Percentiles rank a stretch among this genome's conserved stretches.
These are phyloP conservation scores for Tenthredo scrophulariae DNA, from an alignment of 2,888 invertebrate genomes.

Conservation along the genomic window DNA sequence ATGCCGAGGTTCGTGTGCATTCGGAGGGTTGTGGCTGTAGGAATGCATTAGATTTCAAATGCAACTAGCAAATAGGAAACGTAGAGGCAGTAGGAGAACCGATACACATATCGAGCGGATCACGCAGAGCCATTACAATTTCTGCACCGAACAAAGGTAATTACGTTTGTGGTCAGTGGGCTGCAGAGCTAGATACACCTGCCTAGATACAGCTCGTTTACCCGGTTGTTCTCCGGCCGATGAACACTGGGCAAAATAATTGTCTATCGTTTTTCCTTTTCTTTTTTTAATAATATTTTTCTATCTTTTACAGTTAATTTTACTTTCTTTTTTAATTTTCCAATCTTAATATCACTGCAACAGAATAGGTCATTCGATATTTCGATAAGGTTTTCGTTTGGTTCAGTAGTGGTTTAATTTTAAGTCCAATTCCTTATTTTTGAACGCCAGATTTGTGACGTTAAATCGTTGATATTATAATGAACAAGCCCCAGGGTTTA, in stretches of 20 bases:
- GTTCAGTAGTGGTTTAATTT: background rate
- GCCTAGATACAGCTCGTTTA: constrained; percentile 56
- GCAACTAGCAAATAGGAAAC: constrained; percentile 57
- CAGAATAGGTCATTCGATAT: too few species aligned
- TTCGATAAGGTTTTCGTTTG: background rate
- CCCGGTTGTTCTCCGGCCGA: background rate
- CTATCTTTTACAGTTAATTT: background rate
- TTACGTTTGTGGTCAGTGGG: constrained; percentile 66
- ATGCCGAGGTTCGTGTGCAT: constrained; percentile 13
- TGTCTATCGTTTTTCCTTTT: constrained; percentile 47
- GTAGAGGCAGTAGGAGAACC: constrained; percentile 36
- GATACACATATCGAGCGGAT: constrained; percentile 36
- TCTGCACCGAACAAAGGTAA: constrained; percentile 70
- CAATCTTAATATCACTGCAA: background rate
- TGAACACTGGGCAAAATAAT: constrained; percentile 34
- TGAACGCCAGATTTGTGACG: background rate
- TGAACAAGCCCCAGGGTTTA: background rate
- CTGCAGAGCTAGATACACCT: constrained; percentile 55
- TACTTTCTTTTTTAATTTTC: background rate
- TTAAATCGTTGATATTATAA: background rate
- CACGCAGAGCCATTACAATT: constrained; percentile 65
- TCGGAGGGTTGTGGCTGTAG: background rate
- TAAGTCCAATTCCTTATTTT: background rate
- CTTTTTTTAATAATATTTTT: constrained; percentile 29
- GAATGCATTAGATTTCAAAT: constrained; percentile 46